Conservation (phyloP, 2,797 vertebrate species). For the Phrynocephalus forsythii region DNA sequence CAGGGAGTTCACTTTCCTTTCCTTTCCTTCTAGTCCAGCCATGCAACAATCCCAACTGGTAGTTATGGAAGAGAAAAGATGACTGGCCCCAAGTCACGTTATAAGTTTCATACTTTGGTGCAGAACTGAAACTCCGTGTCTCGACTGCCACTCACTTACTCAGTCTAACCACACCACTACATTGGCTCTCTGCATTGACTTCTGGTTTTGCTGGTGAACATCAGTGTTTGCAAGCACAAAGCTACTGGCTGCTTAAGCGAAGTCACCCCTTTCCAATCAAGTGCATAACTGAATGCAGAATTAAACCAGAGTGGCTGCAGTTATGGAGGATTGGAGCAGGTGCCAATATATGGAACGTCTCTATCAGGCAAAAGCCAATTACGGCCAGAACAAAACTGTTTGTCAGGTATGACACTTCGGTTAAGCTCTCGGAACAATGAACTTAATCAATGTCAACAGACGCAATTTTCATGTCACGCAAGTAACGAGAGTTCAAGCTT, state of each 20-base stretch:
- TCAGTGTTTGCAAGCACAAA: neutral
- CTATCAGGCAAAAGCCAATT: neutral
- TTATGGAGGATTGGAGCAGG: neutral
- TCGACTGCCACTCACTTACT: neutral
- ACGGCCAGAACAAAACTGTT: neutral
- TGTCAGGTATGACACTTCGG: neutral
- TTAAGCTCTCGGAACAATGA: conserved; percentile 5
- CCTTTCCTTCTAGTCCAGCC: neutral
- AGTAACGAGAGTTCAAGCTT: conserved; percentile 3
- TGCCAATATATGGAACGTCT: neutral
- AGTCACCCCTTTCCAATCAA: neutral
- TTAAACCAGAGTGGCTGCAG: neutral
- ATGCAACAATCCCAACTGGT: neutral
- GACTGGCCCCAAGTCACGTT: neutral
- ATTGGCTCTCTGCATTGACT: neutral
- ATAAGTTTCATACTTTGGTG: neutral
- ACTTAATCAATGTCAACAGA: neutral
- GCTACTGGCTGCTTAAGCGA: neutral
- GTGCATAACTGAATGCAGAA: neutral
- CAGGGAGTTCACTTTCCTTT: neutral
- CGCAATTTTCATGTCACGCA: neutral
- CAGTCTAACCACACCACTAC: neutral
- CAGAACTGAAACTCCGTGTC: neutral
- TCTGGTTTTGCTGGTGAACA: neutral
- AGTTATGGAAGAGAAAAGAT: neutral